Evolutionary conservation across 1,140 invertebrate genomes (phyloP).

Genomic region (Drosophila subobscura): DNA sequence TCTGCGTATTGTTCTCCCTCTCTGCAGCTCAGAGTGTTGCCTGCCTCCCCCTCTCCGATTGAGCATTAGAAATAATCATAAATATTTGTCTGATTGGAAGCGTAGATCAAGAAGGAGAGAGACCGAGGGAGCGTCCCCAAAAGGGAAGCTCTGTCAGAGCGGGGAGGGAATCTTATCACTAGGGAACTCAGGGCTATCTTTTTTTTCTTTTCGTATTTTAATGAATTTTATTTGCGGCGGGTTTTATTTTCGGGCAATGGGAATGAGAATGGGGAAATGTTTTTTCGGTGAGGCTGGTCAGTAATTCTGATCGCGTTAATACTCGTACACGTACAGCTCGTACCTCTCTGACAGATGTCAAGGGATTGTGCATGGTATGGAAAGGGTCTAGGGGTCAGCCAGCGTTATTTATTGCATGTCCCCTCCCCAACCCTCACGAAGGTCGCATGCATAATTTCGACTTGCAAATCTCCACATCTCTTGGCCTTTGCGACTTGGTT

Average conservation of each 20-base stretch:
- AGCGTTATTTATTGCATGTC: conserved; percentile 32
- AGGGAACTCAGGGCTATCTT: conserved; percentile 36
- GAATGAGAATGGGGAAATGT: conserved; percentile 27
- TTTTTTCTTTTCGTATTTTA: conserved; percentile 38
- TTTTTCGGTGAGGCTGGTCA: conserved; percentile 65
- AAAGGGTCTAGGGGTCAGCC: conserved; percentile 31
- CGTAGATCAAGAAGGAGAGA: conserved; percentile 4
- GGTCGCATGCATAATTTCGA: conserved; percentile 62
- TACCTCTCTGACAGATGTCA: too few relatives aligned
- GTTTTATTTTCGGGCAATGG: conserved; percentile 39
- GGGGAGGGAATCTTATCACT: conserved; percentile 34
- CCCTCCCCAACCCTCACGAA: conserved; percentile 41
- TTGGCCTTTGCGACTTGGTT: conserved; percentile 30
- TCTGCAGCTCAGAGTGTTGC: not conserved
- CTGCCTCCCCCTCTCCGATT: conserved; percentile 3
- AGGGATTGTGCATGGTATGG: not conserved
- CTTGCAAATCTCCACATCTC: conserved; percentile 60
- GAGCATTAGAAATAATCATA: conserved; percentile 33
- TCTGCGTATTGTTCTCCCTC: not conserved
- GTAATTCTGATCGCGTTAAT: conserved; percentile 33
- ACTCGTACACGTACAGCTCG: too few relatives aligned
- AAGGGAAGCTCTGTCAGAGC: conserved; percentile 4
- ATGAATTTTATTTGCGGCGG: conserved; percentile 41
- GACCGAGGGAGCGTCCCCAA: conserved; percentile 7
- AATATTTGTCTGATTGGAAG: conserved; percentile 17